Evolutionary conservation across 2,797 vertebrate genomes (phyloP).

Genomic region (Diceros bicornis): DNA sequence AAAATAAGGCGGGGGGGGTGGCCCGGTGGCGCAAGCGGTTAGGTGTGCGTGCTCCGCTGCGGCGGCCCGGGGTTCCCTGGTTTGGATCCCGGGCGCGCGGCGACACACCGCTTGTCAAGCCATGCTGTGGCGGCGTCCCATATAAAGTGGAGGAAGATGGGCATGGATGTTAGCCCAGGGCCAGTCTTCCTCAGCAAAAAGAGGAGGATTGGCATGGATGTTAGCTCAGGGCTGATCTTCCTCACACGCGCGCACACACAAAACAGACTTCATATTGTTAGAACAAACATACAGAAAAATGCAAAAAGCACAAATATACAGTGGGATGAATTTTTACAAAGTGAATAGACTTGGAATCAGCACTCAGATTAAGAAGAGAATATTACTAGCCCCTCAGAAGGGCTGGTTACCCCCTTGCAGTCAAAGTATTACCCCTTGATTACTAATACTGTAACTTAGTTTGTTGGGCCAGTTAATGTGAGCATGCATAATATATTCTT

Average conservation of each 20-base stretch:
- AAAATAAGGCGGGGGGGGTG: neutral
- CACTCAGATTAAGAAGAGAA: neutral
- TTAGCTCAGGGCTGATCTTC: too few species aligned
- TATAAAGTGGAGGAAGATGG: too few species aligned
- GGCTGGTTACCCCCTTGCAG: neutral
- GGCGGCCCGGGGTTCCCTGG: too few species aligned
- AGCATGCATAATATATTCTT: neutral
- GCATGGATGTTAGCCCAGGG: too few species aligned
- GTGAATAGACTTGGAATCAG: neutral
- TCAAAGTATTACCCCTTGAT: neutral
- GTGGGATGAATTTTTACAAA: neutral
- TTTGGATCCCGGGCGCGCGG: too few species aligned
- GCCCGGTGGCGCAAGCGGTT: too few species aligned
- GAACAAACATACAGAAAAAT: neutral
- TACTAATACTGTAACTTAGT: rapidly evolving
- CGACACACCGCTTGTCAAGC: too few species aligned
- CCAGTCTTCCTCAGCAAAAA: too few species aligned
- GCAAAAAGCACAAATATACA: neutral
- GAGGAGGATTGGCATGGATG: too few species aligned
- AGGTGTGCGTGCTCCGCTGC: too few species aligned
- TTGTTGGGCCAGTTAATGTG: neutral
- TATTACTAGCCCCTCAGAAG: neutral
- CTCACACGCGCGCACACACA: neutral
- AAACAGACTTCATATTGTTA: neutral
- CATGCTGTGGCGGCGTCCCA: too few species aligned